phyloP scores from a whole-genome alignment of 2,113 vertebrate species.

The Mustelus asterias region DNA sequence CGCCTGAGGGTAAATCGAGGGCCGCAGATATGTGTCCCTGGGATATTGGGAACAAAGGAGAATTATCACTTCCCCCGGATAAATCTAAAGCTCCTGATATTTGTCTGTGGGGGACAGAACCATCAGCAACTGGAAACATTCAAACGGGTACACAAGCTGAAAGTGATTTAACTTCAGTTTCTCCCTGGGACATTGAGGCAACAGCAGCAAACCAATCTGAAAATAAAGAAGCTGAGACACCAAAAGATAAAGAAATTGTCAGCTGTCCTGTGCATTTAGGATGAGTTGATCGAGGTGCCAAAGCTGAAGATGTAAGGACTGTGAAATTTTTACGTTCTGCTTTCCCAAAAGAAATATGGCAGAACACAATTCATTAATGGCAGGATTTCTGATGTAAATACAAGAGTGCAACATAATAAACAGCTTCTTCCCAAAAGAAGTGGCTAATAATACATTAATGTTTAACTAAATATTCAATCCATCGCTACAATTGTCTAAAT shows the following conservation, averaged over 20 bases:
- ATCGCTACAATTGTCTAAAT: neutral
- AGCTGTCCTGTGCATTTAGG: slow-evolving; percentile 47
- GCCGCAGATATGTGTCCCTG: slow-evolving; percentile 37
- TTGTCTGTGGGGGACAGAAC: slow-evolving; percentile 42
- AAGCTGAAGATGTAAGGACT: neutral
- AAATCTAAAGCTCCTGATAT: neutral
- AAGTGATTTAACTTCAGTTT: neutral
- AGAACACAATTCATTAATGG: neutral
- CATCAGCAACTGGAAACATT: slow-evolving; percentile 31
- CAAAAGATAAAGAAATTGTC: neutral
- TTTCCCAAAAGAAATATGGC: neutral
- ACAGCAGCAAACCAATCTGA: slow-evolving; percentile 33
- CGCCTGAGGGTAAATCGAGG: rapidly evolving
- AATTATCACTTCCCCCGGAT: neutral
- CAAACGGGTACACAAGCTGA: slow-evolving; percentile 38
- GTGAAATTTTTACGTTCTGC: neutral
- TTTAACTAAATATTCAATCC: neutral
- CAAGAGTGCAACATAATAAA: neutral
- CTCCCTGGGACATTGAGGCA: neutral
- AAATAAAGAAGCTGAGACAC: slow-evolving; percentile 29
- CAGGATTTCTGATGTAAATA: slow-evolving; percentile 8
- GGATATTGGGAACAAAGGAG: slow-evolving; percentile 12
- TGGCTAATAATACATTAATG: neutral
- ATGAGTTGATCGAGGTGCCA: neutral
- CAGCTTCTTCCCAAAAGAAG: neutral